These are phyloP conservation scores for Zootermopsis nevadensis DNA, from an alignment of 2,888 invertebrate species.

Conservation along the genomic window DNA sequence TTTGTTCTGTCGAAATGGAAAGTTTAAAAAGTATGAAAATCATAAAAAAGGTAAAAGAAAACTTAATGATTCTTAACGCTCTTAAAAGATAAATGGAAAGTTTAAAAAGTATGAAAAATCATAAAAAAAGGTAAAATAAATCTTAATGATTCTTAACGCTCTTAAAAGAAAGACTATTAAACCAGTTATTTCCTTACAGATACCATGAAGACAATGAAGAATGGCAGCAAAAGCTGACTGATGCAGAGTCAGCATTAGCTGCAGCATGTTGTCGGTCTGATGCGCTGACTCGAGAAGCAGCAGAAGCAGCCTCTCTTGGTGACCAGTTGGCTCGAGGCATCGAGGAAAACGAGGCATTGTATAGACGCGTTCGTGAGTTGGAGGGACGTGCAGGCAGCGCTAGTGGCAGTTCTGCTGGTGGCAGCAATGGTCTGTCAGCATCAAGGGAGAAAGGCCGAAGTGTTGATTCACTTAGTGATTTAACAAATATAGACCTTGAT, in stretches of 20 bases:
- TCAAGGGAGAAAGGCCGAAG: slow-evolving; percentile 73
- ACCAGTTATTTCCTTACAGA: slow-evolving; percentile 47
- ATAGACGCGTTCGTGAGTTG: slow-evolving; percentile 77
- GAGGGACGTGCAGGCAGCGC: slow-evolving; percentile 66
- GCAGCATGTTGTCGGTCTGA: slow-evolving; percentile 76
- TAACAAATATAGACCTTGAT: slow-evolving; percentile 82
- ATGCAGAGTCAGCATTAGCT: slow-evolving; percentile 75
- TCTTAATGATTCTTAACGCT: too few relatives aligned
- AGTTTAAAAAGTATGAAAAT: too few relatives aligned
- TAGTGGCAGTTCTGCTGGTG: slow-evolving; percentile 36
- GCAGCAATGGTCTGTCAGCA: slow-evolving; percentile 64
- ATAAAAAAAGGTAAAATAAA: too few relatives aligned
- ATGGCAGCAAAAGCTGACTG: slow-evolving; percentile 71
- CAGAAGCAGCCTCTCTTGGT: slow-evolving; percentile 64
- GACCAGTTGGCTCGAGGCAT: slow-evolving; percentile 76
- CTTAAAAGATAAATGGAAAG: too few relatives aligned
- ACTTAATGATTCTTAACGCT: too few relatives aligned
- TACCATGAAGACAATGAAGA: slow-evolving; percentile 70
- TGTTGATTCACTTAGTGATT: slow-evolving; percentile 79
- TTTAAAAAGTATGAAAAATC: too few relatives aligned
- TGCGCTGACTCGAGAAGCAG: slow-evolving; percentile 66
- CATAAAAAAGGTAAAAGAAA: too few relatives aligned
- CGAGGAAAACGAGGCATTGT: slow-evolving; percentile 82
- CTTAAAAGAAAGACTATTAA: background rate
- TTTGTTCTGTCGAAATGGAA: too few relatives aligned